A percentile compares a stretch with the other conserved stretches of the same genome.
Evolutionary conservation across 2,888 invertebrate genomes (phyloP).

Genomic region (Ophion ellenae): DNA sequence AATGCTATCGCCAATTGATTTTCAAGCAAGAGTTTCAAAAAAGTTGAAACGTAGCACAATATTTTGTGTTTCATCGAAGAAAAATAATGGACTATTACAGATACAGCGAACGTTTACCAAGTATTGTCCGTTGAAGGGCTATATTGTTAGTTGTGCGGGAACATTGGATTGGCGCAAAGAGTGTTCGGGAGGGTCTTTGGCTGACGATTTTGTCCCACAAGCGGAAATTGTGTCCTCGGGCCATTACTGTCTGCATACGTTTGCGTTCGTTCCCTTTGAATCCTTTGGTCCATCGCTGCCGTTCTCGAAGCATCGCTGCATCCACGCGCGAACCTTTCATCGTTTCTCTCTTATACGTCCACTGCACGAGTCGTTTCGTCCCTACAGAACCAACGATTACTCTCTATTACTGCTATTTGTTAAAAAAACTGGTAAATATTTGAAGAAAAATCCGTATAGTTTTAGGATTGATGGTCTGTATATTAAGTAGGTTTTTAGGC

Average conservation of each 20-base stretch:
- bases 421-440: neutral
- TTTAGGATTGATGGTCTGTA: too few relatives aligned
- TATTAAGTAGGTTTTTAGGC: too few relatives aligned
- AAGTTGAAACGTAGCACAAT: too few relatives aligned
- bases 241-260: conserved; percentile 64
- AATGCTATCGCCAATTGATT: too few relatives aligned
- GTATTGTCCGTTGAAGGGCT: conserved; percentile 41
- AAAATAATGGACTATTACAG: conserved; percentile 1
- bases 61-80: neutral
- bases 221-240: conserved; percentile 65
- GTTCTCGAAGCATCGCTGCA: conserved; percentile 38
- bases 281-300: conserved; percentile 52
- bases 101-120: conserved; percentile 51
- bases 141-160: conserved; percentile 51
- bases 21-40: too few relatives aligned
- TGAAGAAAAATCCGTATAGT: too few relatives aligned
- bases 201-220: conserved; percentile 49
- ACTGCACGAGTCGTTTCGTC: neutral
- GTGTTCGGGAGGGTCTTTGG: conserved; percentile 1
- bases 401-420: neutral
- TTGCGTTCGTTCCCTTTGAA: conserved; percentile 63
- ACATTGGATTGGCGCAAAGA: neutral
- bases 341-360: conserved; percentile 26
- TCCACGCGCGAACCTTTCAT: conserved; percentile 25
- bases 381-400: neutral